Evolutionary conservation across 1,140 invertebrate genomes (phyloP).

Genomic region (Drosophila nigrodunni): DNA sequence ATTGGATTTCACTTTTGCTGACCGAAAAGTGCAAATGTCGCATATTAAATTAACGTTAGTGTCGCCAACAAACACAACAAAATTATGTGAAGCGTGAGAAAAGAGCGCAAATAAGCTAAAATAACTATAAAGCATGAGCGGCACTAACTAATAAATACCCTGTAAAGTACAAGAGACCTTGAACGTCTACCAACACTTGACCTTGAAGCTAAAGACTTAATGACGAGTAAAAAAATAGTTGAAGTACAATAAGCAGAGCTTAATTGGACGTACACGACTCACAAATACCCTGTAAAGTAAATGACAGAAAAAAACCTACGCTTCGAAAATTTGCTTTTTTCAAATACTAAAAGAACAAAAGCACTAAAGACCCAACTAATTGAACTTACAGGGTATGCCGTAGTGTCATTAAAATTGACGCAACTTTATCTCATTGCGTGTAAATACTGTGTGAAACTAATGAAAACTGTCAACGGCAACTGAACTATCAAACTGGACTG

Average conservation of each 20-base stretch:
- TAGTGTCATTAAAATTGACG: slow-evolving; percentile 42
- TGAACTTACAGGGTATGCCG: slow-evolving; percentile 11
- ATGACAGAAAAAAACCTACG: too few species aligned
- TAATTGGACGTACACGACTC: too few species aligned
- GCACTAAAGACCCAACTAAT: too few species aligned
- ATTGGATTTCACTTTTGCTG: slow-evolving; percentile 18
- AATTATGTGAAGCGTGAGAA: slow-evolving; percentile 61
- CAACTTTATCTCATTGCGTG: slow-evolving; percentile 41
- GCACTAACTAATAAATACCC: not conserved
- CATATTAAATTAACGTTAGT: slow-evolving; percentile 79
- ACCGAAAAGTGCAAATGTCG: slow-evolving; percentile 79
- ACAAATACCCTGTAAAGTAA: too few species aligned
- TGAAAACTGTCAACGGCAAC: slow-evolving; percentile 55
- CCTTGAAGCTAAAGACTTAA: too few species aligned
- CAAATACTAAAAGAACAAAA: too few species aligned
- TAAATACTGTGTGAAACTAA: slow-evolving; percentile 38
- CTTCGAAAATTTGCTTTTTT: too few species aligned
- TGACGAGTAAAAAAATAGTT: too few species aligned
- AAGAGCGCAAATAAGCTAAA: slow-evolving; percentile 28
- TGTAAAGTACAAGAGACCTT: not conserved
- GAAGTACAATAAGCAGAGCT: too few species aligned
- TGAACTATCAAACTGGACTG: slow-evolving; percentile 33
- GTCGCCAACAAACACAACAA: slow-evolving; percentile 22
- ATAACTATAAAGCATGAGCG: not conserved
- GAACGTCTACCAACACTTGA: too few species aligned